These are phyloP conservation scores for Cosmorhoe ocellata DNA, from an alignment of 2,888 invertebrate genomes.

Conservation along the genomic window DNA sequence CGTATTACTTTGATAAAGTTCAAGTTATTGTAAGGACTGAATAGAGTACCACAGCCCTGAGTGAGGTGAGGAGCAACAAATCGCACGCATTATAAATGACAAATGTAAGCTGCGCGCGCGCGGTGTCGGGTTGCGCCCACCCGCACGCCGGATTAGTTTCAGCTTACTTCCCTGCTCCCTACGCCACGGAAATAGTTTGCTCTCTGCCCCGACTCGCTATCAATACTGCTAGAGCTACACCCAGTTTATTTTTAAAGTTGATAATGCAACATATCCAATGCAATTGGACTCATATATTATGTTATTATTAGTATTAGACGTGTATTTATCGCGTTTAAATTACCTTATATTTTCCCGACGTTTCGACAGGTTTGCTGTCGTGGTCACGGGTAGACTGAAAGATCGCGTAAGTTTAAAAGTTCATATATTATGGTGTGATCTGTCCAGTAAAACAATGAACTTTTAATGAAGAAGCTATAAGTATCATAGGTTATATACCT, in stretches of 20 bases:
- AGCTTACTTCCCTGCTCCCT: constrained; percentile 71
- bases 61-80: constrained; percentile 76
- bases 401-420: too few relatives aligned
- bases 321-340: too few relatives aligned
- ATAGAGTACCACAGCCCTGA: constrained; percentile 14
- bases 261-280: background rate
- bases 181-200: constrained; percentile 59
- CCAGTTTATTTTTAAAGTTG: constrained; percentile 14
- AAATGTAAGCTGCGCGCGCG: constrained; percentile 76
- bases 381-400: too few relatives aligned
- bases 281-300: too few relatives aligned
- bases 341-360: too few relatives aligned
- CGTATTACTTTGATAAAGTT: background rate
- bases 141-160: constrained; percentile 77
- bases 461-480: too few relatives aligned
- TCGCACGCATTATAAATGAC: constrained; percentile 82
- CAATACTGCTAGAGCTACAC: constrained; percentile 47
- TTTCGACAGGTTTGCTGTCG: too few relatives aligned
- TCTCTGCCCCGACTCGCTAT: constrained; percentile 70
- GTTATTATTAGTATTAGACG: too few relatives aligned
- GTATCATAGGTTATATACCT: too few relatives aligned
- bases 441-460: too few relatives aligned
- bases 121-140: constrained; percentile 79
- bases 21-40: background rate
- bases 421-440: too few relatives aligned